These are phyloP conservation scores for Drosophila paracracens DNA, from an alignment of 2,888 invertebrate species.

Conservation along the genomic window DNA sequence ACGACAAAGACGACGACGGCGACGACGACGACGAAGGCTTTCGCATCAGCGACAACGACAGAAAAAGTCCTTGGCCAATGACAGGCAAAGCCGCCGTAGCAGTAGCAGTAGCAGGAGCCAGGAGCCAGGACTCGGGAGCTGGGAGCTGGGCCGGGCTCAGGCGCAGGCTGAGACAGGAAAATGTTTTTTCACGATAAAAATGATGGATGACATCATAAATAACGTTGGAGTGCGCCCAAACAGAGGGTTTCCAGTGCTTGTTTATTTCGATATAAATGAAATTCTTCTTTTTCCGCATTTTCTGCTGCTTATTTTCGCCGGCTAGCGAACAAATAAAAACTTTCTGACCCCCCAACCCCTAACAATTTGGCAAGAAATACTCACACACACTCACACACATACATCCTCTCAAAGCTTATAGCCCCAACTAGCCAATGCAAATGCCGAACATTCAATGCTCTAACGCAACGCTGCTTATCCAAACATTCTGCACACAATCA, in stretches of 20 bases:
- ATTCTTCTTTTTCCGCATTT: conserved; percentile 67
- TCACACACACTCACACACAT: conserved; percentile 3
- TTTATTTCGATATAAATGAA: conserved; percentile 85
- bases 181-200: conserved; percentile 86
- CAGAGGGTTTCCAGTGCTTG: conserved; percentile 85
- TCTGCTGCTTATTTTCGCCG: conserved; percentile 65
- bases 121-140: conserved; percentile 27
- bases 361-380: conserved; percentile 65
- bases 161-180: conserved; percentile 83
- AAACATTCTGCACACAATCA: conserved; percentile 52
- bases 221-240: conserved; percentile 84
- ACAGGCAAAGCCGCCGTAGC: conserved; percentile 65
- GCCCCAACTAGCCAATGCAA: conserved; percentile 57
- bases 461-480: conserved; percentile 47
- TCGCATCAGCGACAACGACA: conserved; percentile 73
- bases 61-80: conserved; percentile 83
- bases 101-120: conserved; percentile 34
- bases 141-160: conserved; percentile 51
- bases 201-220: conserved; percentile 86
- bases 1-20: conserved; percentile 1
- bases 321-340: conserved; percentile 64
- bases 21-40: conserved; percentile 16
- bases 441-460: conserved; percentile 71
- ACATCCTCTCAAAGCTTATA: conserved; percentile 5
- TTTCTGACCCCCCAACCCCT: conserved; percentile 30